Base-by-base conservation (phyloP, 1,140 invertebrate genomes). In the Zaprionus kolodkinae region DNA sequence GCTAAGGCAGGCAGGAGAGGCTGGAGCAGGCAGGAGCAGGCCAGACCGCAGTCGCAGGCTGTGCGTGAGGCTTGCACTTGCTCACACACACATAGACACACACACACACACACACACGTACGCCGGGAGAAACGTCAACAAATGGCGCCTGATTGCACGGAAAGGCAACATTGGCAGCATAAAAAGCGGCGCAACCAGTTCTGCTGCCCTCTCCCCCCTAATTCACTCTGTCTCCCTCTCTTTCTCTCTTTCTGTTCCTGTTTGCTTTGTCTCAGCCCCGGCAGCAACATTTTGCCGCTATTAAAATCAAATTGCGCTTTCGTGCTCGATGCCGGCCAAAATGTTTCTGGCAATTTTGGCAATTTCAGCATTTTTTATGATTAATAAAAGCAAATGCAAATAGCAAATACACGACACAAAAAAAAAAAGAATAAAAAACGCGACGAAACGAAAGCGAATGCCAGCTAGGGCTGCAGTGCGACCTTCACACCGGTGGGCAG, bases 321-420 rank as follows among this genome's bases (percentile, higher is more conserved):
- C 82, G 79, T 86, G 76, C 78, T 60, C 74, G 71, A 57, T 62
- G 76, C 35, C 17, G 45, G 45, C 45, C 45, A 11, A 50, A 50
- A 50, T 72, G 76, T 36, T 55, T 61, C 63, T 17, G 82, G 68
- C 77, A 81, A 79, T 84, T 84, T 88, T 77, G 77, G 85, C 81
- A 71, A 89, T 88, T 88, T 88, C 81, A 75, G 77, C 80, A 72
- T 84, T 87, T 87, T 88, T 88, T 88, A 89, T 88, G 85, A 88
- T 88, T 88, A 88, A 89, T 88, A 88, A 88, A 88, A 89, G 81
- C 85, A 84, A 88, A 86, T 87, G 83, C 76, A 88, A 88, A 89
- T 84, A 75, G 73, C 64, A 48, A 64, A 71, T 80, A 76, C 27
- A 30, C 27, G 40, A n/a, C 55, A 67, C 63, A 79, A 79, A 27